Evolutionary conservation across 1,140 invertebrate genomes (phyloP).

Genomic region (Pogonomyrmex barbatus): DNA sequence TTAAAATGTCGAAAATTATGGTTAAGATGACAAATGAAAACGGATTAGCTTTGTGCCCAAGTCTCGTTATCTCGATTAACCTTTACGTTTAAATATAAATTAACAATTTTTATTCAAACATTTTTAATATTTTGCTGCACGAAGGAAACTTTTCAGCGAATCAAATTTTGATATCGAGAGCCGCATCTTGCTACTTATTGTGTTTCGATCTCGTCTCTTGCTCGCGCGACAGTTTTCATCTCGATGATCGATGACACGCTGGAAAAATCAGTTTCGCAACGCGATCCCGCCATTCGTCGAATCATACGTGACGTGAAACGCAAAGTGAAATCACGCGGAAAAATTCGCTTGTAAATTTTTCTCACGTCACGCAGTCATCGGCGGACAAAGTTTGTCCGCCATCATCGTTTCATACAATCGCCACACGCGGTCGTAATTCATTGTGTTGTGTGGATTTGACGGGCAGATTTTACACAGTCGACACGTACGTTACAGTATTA

Average conservation of each 20-base stretch:
- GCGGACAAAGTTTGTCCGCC: conserved; percentile 3
- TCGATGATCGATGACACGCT: conserved; percentile 32
- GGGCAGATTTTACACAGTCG: not conserved
- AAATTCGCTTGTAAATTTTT: conserved; percentile 46
- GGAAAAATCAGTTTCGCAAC: conserved; percentile 39
- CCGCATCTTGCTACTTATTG: not conserved
- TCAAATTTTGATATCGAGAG: not conserved
- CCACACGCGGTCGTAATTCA: conserved; percentile 1
- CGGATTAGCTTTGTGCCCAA: not conserved
- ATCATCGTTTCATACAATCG: not conserved
- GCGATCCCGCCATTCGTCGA: not conserved
- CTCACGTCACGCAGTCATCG: conserved; percentile 17
- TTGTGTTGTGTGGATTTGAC: conserved; percentile 19
- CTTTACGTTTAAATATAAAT: too few relatives aligned
- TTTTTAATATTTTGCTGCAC: not conserved
- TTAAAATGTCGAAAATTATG: not conserved
- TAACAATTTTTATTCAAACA: not conserved
- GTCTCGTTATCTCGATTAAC: not conserved
- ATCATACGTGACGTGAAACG: not conserved
- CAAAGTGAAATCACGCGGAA: conserved; percentile 41
- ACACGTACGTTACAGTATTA: not conserved
- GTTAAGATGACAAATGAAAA: not conserved
- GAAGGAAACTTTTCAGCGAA: not conserved
- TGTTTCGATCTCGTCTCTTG: not conserved
- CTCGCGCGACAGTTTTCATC: conserved; percentile 18